phyloP scores from a whole-genome alignment of 2,113 vertebrate species.

The Scomber colias region DNA sequence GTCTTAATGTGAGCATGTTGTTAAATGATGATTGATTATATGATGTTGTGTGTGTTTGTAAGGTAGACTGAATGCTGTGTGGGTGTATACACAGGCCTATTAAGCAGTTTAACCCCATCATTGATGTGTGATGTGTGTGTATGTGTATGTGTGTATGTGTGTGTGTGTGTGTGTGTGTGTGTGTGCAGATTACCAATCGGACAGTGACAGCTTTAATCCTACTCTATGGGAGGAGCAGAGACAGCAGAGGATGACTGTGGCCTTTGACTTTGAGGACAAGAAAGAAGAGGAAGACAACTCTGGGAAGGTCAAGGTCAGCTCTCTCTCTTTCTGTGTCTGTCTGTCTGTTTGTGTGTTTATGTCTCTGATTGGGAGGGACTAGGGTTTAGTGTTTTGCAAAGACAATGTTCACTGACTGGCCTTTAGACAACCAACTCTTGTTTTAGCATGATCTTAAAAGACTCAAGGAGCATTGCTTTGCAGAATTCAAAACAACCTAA shows the following conservation, averaged over 20 bases:
- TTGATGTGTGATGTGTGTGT: neutral
- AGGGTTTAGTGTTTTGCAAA: neutral
- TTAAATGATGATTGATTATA: neutral
- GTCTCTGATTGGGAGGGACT: neutral
- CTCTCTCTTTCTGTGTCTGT: constrained; percentile 18
- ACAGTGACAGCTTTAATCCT: constrained; percentile 99
- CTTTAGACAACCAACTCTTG: neutral
- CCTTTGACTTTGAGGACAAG: constrained; percentile 99
- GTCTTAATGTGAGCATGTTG: neutral
- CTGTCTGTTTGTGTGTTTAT: neutral
- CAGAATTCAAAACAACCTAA: too few relatives aligned
- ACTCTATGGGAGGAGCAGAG: constrained; percentile 98
- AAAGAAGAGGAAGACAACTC: constrained; percentile 96
- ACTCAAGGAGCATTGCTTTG: too few relatives aligned
- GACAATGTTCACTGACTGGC: neutral
- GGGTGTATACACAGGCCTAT: neutral
- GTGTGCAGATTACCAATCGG: constrained; percentile 95
- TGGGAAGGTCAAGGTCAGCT: constrained; percentile 95
- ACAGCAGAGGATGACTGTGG: constrained; percentile 98
- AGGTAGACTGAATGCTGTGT: neutral
- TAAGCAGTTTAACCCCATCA: neutral
- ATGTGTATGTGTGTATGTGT: neutral
- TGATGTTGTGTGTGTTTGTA: neutral
- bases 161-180: neutral
- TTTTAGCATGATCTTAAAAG: neutral